Evolutionary conservation across 2,113 vertebrate species (phyloP).

Genomic region (Megaceryle maxima): DNA sequence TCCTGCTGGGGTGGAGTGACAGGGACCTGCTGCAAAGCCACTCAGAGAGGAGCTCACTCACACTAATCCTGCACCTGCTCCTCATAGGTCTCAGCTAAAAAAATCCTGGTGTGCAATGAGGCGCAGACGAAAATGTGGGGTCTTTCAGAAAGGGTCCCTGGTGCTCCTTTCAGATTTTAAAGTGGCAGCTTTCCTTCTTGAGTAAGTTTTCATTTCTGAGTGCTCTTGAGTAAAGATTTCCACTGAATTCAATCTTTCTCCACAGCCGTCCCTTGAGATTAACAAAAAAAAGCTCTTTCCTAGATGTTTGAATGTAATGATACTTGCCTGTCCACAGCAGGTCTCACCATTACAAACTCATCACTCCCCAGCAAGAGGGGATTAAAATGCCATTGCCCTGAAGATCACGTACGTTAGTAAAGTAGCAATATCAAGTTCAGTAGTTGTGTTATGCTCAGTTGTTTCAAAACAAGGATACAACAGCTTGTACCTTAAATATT

Average conservation of each 20-base stretch:
- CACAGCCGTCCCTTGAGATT: neutral
- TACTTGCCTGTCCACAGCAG: fast-evolving
- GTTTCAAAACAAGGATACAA: neutral
- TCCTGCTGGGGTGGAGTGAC: conserved; percentile 52
- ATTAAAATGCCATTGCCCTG: neutral
- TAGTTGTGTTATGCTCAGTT: neutral
- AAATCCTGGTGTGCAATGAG: conserved; percentile 26
- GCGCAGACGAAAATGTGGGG: fast-evolving
- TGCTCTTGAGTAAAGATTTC: neutral
- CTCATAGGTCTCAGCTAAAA: conserved; percentile 55
- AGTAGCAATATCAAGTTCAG: neutral
- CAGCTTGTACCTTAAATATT: neutral
- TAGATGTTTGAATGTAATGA: neutral
- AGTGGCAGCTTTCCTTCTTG: neutral
- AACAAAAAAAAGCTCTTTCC: neutral
- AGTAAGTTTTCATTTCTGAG: neutral
- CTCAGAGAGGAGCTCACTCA: neutral
- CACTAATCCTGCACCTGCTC: conserved; percentile 71
- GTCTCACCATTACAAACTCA: neutral
- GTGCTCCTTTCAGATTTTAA: neutral
- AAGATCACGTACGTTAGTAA: neutral
- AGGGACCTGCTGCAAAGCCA: conserved; percentile 49
- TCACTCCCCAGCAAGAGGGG: neutral
- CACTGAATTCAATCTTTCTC: neutral
- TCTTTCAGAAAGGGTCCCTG: neutral